Conservation (phyloP, 2,113 vertebrate genomes). For the Ciconia stormi region DNA sequence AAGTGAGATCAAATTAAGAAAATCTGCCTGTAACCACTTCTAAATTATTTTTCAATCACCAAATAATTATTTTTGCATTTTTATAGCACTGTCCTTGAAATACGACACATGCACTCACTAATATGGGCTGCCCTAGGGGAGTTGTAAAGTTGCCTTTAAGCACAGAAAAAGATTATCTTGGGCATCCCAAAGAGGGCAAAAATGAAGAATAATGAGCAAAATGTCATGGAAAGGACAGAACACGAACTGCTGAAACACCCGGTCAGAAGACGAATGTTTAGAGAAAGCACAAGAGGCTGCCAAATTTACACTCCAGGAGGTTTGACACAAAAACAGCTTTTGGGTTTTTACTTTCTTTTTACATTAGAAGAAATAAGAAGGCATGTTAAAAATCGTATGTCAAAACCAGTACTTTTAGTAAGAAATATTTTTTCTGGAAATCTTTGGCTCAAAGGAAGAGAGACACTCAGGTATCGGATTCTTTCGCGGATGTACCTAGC, state of each 20-base stretch:
- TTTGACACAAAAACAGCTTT: background rate
- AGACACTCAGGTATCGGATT: fast-evolving
- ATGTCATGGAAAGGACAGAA: too few relatives aligned
- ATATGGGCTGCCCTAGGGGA: background rate
- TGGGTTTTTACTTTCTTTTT: background rate
- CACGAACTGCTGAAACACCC: background rate
- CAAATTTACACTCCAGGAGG: background rate
- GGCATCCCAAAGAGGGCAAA: background rate
- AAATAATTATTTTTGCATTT: background rate
- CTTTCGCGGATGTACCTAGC: fast-evolving
- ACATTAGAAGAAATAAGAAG: background rate
- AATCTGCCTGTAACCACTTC: background rate
- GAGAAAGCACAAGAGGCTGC: background rate
- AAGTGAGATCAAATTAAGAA: background rate
- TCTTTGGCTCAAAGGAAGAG: background rate
- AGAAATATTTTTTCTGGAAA: background rate
- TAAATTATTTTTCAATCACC: background rate
- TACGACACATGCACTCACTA: background rate
- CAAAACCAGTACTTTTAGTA: too few relatives aligned
- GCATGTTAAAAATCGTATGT: background rate
- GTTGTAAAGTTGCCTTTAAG: background rate
- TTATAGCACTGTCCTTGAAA: background rate
- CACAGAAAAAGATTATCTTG: background rate
- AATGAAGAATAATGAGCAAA: background rate
- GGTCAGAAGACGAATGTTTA: fast-evolving